Evolutionary conservation across 2,888 invertebrate species (phyloP).

Genomic region (Acrocyrtus sp.): DNA sequence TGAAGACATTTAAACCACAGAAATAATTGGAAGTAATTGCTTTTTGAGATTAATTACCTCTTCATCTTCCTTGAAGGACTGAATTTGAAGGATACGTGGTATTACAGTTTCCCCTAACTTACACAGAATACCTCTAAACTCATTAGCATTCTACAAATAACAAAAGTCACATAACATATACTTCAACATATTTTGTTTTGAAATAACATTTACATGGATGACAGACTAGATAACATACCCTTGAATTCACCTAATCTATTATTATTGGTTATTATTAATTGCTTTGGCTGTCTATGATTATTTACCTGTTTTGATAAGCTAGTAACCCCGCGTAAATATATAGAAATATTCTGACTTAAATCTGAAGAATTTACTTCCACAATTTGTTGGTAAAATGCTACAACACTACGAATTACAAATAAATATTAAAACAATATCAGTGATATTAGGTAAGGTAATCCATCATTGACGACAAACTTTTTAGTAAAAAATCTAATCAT

Average conservation of each 20-base stretch:
- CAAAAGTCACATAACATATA: neutral
- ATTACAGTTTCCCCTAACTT: slow-evolving; percentile 55
- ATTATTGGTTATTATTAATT: no score
- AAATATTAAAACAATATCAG: no score
- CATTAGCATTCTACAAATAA: slow-evolving; percentile 56
- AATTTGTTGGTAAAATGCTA: slow-evolving; percentile 41
- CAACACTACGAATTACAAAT: slow-evolving; percentile 39
- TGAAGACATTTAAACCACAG: neutral
- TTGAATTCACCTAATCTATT: neutral
- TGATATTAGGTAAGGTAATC: no score
- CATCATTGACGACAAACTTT: no score
- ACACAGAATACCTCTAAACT: slow-evolving; percentile 60
- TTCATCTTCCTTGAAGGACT: slow-evolving; percentile 36
- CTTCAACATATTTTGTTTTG: no score
- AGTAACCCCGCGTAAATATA: slow-evolving; percentile 43
- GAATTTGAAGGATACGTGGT: slow-evolving; percentile 41
- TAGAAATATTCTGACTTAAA: slow-evolving; percentile 8
- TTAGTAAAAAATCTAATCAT: no score
- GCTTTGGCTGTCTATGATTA: no score
- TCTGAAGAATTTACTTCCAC: slow-evolving; percentile 6
- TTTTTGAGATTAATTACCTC: slow-evolving; percentile 40
- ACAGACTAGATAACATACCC: neutral
- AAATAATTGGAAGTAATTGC: neutral
- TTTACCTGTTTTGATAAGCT: slow-evolving; percentile 43
- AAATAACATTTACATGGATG: neutral